Conservation (phyloP, 2,797 vertebrate species). For the Sebastes vulpes region DNA sequence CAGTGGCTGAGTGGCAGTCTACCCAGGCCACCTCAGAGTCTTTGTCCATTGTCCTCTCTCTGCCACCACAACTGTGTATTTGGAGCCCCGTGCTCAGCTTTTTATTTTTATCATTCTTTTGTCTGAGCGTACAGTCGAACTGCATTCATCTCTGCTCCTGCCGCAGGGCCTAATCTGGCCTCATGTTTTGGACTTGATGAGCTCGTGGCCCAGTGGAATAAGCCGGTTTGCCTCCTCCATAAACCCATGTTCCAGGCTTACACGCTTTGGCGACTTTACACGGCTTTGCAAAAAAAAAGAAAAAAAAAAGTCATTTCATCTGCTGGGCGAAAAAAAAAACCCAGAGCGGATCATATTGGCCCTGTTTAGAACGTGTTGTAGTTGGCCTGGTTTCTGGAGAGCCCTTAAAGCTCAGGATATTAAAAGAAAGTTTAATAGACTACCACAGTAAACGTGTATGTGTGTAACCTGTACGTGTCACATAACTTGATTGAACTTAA, state of each 20-base stretch:
- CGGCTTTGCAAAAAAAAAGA: slow-evolving; percentile 48
- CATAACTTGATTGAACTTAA: background rate
- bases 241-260: slow-evolving; percentile 76
- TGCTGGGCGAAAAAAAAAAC: slow-evolving; percentile 23
- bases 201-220: slow-evolving; percentile 73
- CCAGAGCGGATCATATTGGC: slow-evolving; percentile 52
- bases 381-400: slow-evolving; percentile 70
- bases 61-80: slow-evolving; percentile 39
- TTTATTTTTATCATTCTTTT: slow-evolving; percentile 60
- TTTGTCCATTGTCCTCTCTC: slow-evolving; percentile 47
- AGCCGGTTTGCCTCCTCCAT: slow-evolving; percentile 77
- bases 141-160: slow-evolving; percentile 43
- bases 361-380: slow-evolving; percentile 52
- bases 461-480: slow-evolving; percentile 33
- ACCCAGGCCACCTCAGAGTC: slow-evolving; percentile 39
- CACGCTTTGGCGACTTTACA: slow-evolving; percentile 75
- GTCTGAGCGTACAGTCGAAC: slow-evolving; percentile 33
- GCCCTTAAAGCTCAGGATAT: slow-evolving; percentile 45
- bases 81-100: slow-evolving; percentile 8
- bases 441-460: slow-evolving; percentile 18
- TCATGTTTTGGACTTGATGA: slow-evolving; percentile 78
- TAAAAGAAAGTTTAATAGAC: slow-evolving; percentile 41
- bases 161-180: slow-evolving; percentile 73
- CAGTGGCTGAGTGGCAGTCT: slow-evolving; percentile 3
- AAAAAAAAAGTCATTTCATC: slow-evolving; percentile 67